Conservation (phyloP, 2,888 invertebrate genomes). For the Parochlus steinenii region DNA sequence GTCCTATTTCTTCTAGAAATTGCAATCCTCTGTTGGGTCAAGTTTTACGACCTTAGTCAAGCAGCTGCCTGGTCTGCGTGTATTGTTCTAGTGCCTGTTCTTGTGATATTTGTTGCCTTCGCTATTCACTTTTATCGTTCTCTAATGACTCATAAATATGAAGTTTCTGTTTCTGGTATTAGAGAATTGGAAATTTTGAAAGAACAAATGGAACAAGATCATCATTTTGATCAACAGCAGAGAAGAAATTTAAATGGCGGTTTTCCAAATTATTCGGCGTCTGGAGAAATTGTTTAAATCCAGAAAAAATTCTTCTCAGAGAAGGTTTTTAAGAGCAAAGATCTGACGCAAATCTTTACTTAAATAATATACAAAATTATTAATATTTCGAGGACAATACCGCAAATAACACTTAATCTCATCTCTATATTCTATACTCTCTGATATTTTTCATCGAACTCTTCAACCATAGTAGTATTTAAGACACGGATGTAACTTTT, state of each 20-base stretch:
- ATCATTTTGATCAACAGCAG: constrained; percentile 31
- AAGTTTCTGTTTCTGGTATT: constrained; percentile 71
- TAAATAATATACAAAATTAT: too few species aligned
- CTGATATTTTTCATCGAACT: too few species aligned
- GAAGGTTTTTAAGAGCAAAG: too few species aligned
- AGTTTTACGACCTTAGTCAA: constrained; percentile 72
- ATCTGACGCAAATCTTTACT: too few species aligned
- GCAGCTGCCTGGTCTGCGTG: constrained; percentile 80
- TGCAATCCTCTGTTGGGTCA: constrained; percentile 93
- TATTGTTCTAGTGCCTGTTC: constrained; percentile 80
- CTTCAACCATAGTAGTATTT: too few species aligned
- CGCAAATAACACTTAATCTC: too few species aligned
- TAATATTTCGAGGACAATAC: too few species aligned
- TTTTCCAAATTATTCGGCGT: constrained; percentile 22
- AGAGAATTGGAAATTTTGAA: constrained; percentile 70
- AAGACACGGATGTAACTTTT: too few species aligned
- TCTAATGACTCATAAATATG: constrained; percentile 80
- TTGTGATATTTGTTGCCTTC: constrained; percentile 78
- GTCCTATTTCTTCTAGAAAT: constrained; percentile 88
- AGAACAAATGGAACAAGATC: constrained; percentile 69
- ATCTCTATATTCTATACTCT: too few species aligned
- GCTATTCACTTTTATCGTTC: constrained; percentile 92
- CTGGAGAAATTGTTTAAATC: constrained; percentile 25
- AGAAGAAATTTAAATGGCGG: constrained; percentile 25
- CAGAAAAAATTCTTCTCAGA: too few species aligned